Percentiles rank a stretch among this genome's conserved stretches.
phyloP scores from a whole-genome alignment of 1,140 invertebrate species.

The Drosophila kurseongensis region DNA sequence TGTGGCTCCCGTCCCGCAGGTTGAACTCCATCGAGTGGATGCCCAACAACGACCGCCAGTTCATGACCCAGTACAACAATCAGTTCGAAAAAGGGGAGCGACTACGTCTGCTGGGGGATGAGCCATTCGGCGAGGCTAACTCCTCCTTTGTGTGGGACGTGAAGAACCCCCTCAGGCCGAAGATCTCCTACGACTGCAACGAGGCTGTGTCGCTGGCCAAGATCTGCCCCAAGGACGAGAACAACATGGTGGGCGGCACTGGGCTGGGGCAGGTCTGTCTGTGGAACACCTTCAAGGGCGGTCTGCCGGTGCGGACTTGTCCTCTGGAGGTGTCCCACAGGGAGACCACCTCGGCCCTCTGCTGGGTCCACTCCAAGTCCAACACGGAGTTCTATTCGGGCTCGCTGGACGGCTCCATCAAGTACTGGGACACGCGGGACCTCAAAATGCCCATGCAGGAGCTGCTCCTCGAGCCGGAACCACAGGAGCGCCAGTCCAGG shows the following conservation, averaged over 20 bases:
- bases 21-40: slow-evolving; percentile 94
- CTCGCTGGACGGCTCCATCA: slow-evolving; percentile 93
- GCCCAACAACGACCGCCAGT: slow-evolving; percentile 89
- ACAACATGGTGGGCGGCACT: slow-evolving; percentile 92
- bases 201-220: slow-evolving; percentile 90
- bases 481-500: slow-evolving; percentile 87
- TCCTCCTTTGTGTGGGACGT: slow-evolving; percentile 93
- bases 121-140: slow-evolving; percentile 85
- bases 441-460: slow-evolving; percentile 90
- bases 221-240: slow-evolving; percentile 93
- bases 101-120: slow-evolving; percentile 27
- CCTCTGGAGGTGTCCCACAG: slow-evolving; percentile 89
- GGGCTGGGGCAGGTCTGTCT: slow-evolving; percentile 91
- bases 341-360: slow-evolving; percentile 88
- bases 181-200: slow-evolving; percentile 88
- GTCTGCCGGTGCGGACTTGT: slow-evolving; percentile 85
- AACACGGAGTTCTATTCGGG: slow-evolving; percentile 94
- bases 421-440: slow-evolving; percentile 94
- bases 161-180: slow-evolving; percentile 92
- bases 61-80: slow-evolving; percentile 91
- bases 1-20: slow-evolving; percentile 86
- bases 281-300: slow-evolving; percentile 90
- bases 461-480: slow-evolving; percentile 89
- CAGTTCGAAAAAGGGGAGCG: background rate
- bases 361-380: slow-evolving; percentile 92